Evolutionary conservation across 2,888 invertebrate genomes (phyloP).

Genomic region (Tenthredo livida): DNA sequence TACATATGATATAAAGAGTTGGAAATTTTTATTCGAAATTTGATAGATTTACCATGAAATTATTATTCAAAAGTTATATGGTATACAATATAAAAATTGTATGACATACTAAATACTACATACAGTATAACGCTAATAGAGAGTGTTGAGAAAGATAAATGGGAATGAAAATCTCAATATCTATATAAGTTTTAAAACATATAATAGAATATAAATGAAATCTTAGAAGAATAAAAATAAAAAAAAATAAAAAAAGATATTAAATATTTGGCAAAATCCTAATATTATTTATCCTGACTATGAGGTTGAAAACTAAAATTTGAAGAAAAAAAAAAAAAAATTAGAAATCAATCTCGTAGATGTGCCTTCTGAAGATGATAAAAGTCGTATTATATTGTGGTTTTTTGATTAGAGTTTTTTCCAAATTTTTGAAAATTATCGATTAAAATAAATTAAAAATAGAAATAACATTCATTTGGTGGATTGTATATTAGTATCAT

Average conservation of each 20-base stretch:
- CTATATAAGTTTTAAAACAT: neutral
- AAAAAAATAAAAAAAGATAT: too few species aligned
- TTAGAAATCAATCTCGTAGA: conserved; percentile 43
- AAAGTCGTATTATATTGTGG: conserved; percentile 5
- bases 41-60: conserved; percentile 24
- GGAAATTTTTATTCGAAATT: neutral
- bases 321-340: conserved; percentile 47
- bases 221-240: too few species aligned
- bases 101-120: neutral
- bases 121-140: neutral
- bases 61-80: conserved; percentile 15
- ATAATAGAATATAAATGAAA: neutral
- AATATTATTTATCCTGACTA: conserved; percentile 1
- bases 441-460: neutral
- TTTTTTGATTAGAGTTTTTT: neutral
- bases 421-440: neutral
- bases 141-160: neutral
- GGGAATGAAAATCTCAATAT: conserved; percentile 31
- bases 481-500: neutral
- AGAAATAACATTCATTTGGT: neutral
- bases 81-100: neutral
- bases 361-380: conserved; percentile 39
- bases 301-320: conserved; percentile 36
- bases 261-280: conserved; percentile 21
- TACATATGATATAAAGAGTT: neutral